Percentiles rank a stretch among this genome's conserved stretches.
Conservation (phyloP, 2,888 invertebrate species). For the Lithodes maja region DNA sequence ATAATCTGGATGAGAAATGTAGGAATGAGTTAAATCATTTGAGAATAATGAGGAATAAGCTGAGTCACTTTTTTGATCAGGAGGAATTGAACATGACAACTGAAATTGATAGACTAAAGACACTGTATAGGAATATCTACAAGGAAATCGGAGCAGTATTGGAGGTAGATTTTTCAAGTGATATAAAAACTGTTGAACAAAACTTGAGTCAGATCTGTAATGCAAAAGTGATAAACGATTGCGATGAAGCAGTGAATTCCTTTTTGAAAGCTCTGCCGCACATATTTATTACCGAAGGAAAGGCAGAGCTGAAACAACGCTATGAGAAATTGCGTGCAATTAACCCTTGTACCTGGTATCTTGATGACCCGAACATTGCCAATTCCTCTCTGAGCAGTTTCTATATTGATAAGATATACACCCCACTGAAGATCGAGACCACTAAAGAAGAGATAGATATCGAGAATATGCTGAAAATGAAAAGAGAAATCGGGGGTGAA, state of each 20-base stretch:
- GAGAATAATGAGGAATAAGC: background rate
- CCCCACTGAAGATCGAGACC: constrained; percentile 50
- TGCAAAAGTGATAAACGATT: background rate
- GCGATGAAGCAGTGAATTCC: background rate
- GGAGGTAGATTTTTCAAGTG: background rate
- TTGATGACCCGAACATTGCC: background rate
- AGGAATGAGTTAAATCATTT: background rate
- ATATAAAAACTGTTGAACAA: background rate
- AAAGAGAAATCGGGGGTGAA: background rate
- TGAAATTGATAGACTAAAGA: background rate
- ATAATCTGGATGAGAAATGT: background rate
- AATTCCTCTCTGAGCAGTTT: constrained; percentile 28
- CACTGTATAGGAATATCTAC: background rate
- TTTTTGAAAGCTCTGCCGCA: constrained; percentile 7
- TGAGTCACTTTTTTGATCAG: background rate
- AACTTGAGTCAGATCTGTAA: background rate
- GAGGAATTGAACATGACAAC: background rate
- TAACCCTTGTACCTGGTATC: constrained; percentile 49
- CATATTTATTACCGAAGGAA: constrained; percentile 22
- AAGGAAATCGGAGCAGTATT: background rate
- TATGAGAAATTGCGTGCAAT: constrained; percentile 30
- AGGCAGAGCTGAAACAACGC: constrained; percentile 15
- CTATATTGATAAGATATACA: constrained; percentile 56
- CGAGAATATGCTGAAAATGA: constrained; percentile 2
- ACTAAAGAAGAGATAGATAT: constrained; percentile 15